Conservation (phyloP, 2,888 invertebrate species). For the Xestia rhomboidea region DNA sequence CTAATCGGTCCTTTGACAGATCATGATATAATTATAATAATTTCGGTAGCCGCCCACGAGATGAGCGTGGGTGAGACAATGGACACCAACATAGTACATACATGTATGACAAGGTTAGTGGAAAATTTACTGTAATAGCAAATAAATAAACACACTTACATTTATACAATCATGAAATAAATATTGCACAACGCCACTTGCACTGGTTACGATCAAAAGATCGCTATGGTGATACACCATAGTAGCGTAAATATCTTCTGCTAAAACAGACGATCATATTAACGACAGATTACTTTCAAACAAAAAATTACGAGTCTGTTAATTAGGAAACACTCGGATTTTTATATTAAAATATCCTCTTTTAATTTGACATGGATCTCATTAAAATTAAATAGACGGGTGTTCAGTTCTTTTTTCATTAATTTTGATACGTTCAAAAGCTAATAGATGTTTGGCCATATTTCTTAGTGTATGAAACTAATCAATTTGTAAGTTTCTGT, state of each 20-base stretch:
- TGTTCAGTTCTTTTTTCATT: neutral
- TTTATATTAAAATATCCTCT: neutral
- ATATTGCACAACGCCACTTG: neutral
- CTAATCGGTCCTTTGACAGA: no score
- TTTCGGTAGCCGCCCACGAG: neutral
- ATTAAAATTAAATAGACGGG: neutral
- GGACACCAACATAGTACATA: neutral
- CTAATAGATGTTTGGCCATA: neutral
- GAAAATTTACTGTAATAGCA: neutral
- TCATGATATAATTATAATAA: no score
- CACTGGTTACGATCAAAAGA: neutral
- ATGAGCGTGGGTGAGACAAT: neutral
- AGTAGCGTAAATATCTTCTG: neutral
- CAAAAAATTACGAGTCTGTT: neutral
- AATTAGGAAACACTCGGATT: neutral
- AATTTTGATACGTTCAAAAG: neutral
- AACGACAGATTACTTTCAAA: neutral
- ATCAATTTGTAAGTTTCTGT: slow-evolving; percentile 37
- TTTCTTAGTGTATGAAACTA: neutral
- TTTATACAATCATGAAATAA: no score
- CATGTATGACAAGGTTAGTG: neutral
- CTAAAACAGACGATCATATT: neutral
- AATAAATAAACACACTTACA: neutral
- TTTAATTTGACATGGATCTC: neutral
- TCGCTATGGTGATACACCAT: neutral